Conservation (phyloP, 2,113 vertebrate genomes). For the Trichechus manatus region DNA sequence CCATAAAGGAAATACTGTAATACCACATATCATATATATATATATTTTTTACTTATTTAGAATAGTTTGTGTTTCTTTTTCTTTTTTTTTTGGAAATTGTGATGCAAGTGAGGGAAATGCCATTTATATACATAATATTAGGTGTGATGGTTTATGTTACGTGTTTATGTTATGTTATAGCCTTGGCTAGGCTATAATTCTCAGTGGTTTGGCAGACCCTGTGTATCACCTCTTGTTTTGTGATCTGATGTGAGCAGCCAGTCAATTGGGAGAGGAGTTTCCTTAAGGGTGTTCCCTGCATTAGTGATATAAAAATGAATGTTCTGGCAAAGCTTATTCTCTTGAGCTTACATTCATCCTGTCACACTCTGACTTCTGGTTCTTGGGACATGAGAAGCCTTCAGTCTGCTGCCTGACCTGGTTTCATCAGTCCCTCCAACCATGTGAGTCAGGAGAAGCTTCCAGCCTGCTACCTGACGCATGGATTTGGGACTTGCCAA, state of each 20-base stretch:
- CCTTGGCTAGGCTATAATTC: too few relatives aligned
- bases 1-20: neutral
- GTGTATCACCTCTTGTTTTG: neutral
- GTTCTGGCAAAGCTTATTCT: neutral
- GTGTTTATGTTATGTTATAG: too few relatives aligned
- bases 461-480: neutral
- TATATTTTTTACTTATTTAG: neutral
- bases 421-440: neutral
- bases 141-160: too few relatives aligned
- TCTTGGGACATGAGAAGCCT: neutral
- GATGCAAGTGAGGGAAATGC: neutral
- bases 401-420: neutral
- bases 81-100: neutral
- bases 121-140: neutral
- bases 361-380: neutral
- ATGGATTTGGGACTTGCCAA: neutral
- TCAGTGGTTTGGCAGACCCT: too few relatives aligned
- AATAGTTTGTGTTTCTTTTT: too few relatives aligned
- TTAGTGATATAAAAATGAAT: neutral
- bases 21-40: neutral
- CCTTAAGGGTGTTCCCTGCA: too few relatives aligned
- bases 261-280: neutral
- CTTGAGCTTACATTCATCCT: neutral
- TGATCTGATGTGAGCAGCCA: neutral
- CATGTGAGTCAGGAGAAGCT: neutral